Evolutionary conservation across 2,113 vertebrate species (phyloP).

Genomic region (Speoplatyrhinus poulsoni): DNA sequence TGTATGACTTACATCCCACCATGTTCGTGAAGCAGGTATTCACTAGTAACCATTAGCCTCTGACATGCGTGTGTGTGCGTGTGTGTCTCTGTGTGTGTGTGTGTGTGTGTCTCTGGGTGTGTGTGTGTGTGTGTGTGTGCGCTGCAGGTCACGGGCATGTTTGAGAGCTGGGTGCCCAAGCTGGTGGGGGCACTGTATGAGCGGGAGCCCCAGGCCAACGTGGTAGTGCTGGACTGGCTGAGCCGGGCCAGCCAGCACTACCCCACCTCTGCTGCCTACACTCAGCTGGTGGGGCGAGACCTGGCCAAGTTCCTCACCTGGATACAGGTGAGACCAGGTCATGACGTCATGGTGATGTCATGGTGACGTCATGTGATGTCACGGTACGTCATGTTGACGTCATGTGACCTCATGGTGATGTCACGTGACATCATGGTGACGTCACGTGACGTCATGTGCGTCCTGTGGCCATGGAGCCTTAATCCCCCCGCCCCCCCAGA

Average conservation of each 20-base stretch:
- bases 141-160: constrained; percentile 94
- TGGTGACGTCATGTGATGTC: too few species aligned
- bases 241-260: constrained; percentile 90
- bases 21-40: neutral
- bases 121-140: constrained; percentile 8
- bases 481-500: constrained; percentile 63
- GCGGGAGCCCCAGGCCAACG: constrained; percentile 87
- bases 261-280: constrained; percentile 87
- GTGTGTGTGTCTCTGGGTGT: neutral
- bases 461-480: too few species aligned
- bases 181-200: constrained; percentile 89
- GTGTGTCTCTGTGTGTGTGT: neutral
- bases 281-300: constrained; percentile 90
- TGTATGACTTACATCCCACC: neutral
- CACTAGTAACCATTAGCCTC: neutral
- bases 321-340: constrained; percentile 82
- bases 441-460: too few species aligned
- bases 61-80: neutral
- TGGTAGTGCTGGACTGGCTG: constrained; percentile 96
- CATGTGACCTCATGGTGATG: too few species aligned
- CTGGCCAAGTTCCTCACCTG: constrained; percentile 91
- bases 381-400: too few species aligned
- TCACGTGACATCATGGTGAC: too few species aligned
- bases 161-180: constrained; percentile 95
- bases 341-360: too few species aligned